Evolutionary conservation across 2,888 invertebrate species (phyloP), one percentile per base, ranked within the genome.

Genomic region (Pycnomerus fuliginosus): DNA sequence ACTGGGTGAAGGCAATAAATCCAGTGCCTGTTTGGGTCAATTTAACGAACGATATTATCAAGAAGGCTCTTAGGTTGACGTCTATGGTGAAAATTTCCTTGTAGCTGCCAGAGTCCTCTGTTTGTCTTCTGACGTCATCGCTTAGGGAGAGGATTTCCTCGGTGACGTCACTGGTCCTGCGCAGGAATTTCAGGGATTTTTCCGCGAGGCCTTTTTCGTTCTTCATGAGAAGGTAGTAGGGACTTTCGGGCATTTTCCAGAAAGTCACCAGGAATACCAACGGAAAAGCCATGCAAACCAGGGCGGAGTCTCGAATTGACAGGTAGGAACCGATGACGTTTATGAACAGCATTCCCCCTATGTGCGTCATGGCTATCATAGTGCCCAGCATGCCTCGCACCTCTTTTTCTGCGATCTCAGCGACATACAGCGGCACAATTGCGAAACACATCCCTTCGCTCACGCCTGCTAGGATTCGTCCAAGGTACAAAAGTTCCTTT

Each of bases 21-120:
- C 69, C 69, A 20, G 57, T 59, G 31, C 60, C 61, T 44, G 67
- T 66, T 38, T 68, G 67, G n/a, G 58, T 54, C 15, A 58, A 44
- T 33, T 67, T 52, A 2, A 59, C 24, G 2, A 55, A 45, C 11
- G 60, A 44, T 33, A 57, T 55, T 1, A 64, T 50, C 2, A 60
- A 23, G 13, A 65, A 44, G 7, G 67, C 67, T 30, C 52, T 59
- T 29, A 65, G 50, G 40, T 69, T 68, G 23, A 60, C 58, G 4
- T 48, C 37, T 7, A 64, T 60, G 4, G 28, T 35, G 24, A 66
- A 58, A 16, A 69, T 47, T 43, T 69, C 66, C 44, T 50, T 55
- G 22, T 58, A 60, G 2, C 48, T 40, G 3, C 62, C 61, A 1
- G 61, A 44, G 44, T 67, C 68, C 1, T 62, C 59, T 40, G 64